phyloP scores from a whole-genome alignment of 30 jellyfish, hydroid and myxozoan genomes.

The Pseudorhiza aurosa region DNA sequence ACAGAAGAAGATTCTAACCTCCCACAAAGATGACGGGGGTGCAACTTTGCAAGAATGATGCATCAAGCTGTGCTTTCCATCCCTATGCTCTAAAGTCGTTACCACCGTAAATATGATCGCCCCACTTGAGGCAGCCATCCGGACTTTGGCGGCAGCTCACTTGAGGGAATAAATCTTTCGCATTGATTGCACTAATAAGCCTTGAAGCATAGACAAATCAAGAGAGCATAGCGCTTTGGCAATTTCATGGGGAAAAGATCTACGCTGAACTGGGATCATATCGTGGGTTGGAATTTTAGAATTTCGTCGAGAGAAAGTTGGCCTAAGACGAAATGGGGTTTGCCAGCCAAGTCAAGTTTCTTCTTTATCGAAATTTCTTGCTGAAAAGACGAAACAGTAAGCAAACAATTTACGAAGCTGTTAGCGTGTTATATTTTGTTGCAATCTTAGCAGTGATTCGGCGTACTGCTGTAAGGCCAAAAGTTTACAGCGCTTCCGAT shows the following conservation, averaged over 20 bases:
- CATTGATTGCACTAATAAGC: too few relatives aligned
- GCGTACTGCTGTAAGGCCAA: conserved; percentile 35
- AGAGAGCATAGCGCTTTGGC: neutral
- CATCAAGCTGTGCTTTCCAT: too few relatives aligned
- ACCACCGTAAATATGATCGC: too few relatives aligned
- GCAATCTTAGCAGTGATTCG: conserved; percentile 67
- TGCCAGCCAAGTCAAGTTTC: conserved; percentile 60
- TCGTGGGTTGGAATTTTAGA: neutral
- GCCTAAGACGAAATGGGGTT: conserved; percentile 49
- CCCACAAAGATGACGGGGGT: too few relatives aligned
- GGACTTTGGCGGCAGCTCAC: too few relatives aligned
- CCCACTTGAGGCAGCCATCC: too few relatives aligned
- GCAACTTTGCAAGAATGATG: too few relatives aligned
- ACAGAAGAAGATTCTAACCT: too few relatives aligned
- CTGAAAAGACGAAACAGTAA: conserved; percentile 74
- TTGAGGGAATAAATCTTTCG: too few relatives aligned
- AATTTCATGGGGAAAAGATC: neutral
- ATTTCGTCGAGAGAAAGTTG: neutral
- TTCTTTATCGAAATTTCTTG: conserved; percentile 75
- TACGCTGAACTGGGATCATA: neutral
- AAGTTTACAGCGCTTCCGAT: conserved; percentile 30
- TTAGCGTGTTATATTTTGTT: conserved; percentile 78
- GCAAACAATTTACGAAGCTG: conserved; percentile 73
- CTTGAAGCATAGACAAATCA: neutral
- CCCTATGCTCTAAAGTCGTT: too few relatives aligned